Evolutionary conservation across 2,113 vertebrate genomes (phyloP), one percentile per base, ranked within the genome.

Genomic region (Orthonyx spaldingii): DNA sequence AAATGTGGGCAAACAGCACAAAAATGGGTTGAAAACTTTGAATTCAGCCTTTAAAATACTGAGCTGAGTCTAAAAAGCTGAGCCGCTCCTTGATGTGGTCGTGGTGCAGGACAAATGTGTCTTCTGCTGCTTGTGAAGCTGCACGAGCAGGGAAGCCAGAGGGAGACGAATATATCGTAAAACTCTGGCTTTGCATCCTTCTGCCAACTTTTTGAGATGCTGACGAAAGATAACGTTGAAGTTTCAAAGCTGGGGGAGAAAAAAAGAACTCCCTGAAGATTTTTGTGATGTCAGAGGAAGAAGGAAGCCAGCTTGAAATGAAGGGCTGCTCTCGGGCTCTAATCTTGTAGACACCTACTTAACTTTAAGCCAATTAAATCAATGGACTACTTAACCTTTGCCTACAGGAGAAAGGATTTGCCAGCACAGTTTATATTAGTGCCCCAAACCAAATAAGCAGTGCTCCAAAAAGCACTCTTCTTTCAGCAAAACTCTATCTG

Each of bases 331-430:
- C 86, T 90, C 33, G 60, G 80, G 81, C 93, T 96, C 93, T 95
- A 95, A 96, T 96, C 95, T 96, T 84, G 83, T 91, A 96, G 95
- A 95, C 95, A 97, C 94, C 91, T 97, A 97, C 95, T 97, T 96
- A 97, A 96, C 94, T 96, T 93, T 95, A 96, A 96, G 93, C 93
- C 96, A 96, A 96, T 96, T 97, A 96, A 96, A 96, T 95, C 96
- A 96, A 94, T 93, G 94, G 79, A 84, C 85, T 96, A 96, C 95
- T 97, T 96, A 96, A 96, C 96, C 96, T 96, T 94, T 97, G 95
- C 96, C 96, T 96, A 92, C 68, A 93, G 79, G 94, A 96, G 96
- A 96, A 97, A 94, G 93, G 92, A 70, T 94, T 95, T 97, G 95
- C 95, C 88, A 94, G 95, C 92, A 96, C 90, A 88, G 94, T 97